phyloP scores from a whole-genome alignment of 2,888 invertebrate species.

The Graphium colonna region DNA sequence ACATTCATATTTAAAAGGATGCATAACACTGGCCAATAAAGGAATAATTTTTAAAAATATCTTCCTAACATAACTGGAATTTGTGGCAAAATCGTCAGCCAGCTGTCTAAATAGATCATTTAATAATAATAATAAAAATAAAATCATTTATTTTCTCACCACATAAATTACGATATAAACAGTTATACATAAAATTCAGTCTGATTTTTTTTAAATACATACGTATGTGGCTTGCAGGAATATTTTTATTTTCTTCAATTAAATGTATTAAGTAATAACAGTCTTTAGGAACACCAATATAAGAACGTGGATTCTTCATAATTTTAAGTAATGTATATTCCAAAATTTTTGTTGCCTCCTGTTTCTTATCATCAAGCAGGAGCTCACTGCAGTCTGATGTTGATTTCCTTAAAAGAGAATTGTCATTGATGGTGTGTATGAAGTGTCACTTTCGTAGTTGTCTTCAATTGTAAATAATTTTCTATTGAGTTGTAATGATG shows the following conservation, averaged over 20 bases:
- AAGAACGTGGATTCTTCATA: constrained; percentile 14
- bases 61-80: constrained; percentile 5
- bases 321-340: constrained; percentile 24
- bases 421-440: constrained; percentile 24
- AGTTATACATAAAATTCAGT: no score
- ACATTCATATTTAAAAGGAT: constrained; percentile 28
- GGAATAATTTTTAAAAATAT: constrained; percentile 28
- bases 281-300: constrained; percentile 18
- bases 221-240: constrained; percentile 17
- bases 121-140: no score
- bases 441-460: constrained; percentile 27
- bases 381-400: constrained; percentile 30
- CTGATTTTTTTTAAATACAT: constrained; percentile 26
- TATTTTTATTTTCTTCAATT: constrained; percentile 16
- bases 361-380: constrained; percentile 26
- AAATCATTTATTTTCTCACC: no score
- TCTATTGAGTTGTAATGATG: no score
- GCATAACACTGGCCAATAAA: constrained; percentile 28
- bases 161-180: no score
- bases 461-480: no score
- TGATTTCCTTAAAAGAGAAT: constrained; percentile 26
- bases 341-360: constrained; percentile 19
- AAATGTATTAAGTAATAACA: constrained; percentile 24
- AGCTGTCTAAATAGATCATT: constrained; percentile 23
- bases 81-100: constrained; percentile 23